A percentile compares a stretch with the other conserved stretches of the same genome.
phyloP scores from a whole-genome alignment of 2,888 invertebrate genomes.

The Villa cingulata region DNA sequence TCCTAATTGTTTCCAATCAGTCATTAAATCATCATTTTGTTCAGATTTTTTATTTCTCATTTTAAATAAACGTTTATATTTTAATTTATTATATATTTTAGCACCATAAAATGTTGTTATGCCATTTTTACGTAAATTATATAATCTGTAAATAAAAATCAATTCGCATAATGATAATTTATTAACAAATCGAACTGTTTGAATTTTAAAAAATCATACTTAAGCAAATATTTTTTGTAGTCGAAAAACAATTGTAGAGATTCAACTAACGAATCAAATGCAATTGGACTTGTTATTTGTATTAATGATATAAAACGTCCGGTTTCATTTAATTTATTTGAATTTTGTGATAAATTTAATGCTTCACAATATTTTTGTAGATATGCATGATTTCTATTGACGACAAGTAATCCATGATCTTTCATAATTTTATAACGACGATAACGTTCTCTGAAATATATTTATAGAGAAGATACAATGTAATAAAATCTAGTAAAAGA shows the following conservation, averaged over 20 bases:
- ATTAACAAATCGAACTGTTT: not conserved
- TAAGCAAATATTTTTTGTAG: conserved; percentile 45
- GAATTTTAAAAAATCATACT: conserved; percentile 24
- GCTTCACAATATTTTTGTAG: conserved; percentile 54
- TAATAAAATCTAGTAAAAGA: too few relatives aligned
- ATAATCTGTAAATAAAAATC: conserved; percentile 34
- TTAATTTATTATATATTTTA: conserved; percentile 50
- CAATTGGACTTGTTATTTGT: conserved; percentile 57
- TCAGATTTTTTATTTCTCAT: conserved; percentile 21
- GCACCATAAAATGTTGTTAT: conserved; percentile 51
- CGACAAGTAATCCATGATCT: conserved; percentile 64
- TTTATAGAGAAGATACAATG: not conserved
- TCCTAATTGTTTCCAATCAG: conserved; percentile 25
- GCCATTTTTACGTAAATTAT: conserved; percentile 56
- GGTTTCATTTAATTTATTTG: conserved; percentile 20
- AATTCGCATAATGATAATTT: not conserved
- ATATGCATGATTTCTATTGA: conserved; percentile 55
- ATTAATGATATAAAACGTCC: conserved; percentile 51
- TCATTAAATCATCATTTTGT: conserved; percentile 11
- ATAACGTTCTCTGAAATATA: conserved; percentile 44
- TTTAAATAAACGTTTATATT: conserved; percentile 36
- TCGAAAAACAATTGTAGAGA: conserved; percentile 58
- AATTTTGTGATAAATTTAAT: conserved; percentile 39
- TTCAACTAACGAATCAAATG: conserved; percentile 66
- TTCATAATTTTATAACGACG: conserved; percentile 59